Base-by-base conservation (phyloP, 1,140 invertebrate species). In the Leptoteleia sp. region DNA sequence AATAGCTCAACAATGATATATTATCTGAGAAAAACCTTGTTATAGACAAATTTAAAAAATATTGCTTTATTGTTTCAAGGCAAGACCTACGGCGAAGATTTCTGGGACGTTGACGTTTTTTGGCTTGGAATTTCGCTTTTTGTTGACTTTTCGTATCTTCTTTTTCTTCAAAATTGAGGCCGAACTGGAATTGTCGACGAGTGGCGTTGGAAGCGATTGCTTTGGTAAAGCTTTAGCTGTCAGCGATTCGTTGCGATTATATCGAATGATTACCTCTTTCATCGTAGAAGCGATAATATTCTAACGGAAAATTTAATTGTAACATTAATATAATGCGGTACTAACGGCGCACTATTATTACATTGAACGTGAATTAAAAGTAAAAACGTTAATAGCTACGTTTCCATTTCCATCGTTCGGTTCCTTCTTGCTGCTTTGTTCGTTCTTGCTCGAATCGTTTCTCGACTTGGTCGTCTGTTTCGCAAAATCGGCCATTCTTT, bases 1-100 rank as follows among this genome's bases (percentile, higher is more conserved):
- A 8, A 0, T 47, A 12, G 13, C 17, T 42, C 37, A 68, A 57
- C 59, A 54, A 29, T 16, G 50, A 13, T 54, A 42, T 54, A 84
- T 84, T 86, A 67, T 3, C 78, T 71, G 19, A 48, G 81, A 50
- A 82, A 76, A 17, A 52, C 81, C 16, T 82, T 62, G 80, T 82
- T 15, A 62, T 54, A 37, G 55, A 55, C n/a, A n/a, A 71, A 43
- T 59, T 81, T 80, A 3, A 31, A 55, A 31, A 12, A 48, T 1
- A n/a, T 12, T 13, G 72, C 64, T 7, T 31, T 67, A 61, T 67
- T 67, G 59, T 0, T 61, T 75, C 11, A 75, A 52, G 31, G 61
- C 25, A 12, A 67, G 47, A 15, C 71, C 71, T 35, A 75, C 62
- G n/a, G 71, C 4, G 12, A 27, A 31, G n/a, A 45, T 15, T 27